A percentile compares a stretch with the other conserved stretches of the same genome.
Conservation (phyloP, 2,113 vertebrate species). For the Pyrgilauda ruficollis region DNA sequence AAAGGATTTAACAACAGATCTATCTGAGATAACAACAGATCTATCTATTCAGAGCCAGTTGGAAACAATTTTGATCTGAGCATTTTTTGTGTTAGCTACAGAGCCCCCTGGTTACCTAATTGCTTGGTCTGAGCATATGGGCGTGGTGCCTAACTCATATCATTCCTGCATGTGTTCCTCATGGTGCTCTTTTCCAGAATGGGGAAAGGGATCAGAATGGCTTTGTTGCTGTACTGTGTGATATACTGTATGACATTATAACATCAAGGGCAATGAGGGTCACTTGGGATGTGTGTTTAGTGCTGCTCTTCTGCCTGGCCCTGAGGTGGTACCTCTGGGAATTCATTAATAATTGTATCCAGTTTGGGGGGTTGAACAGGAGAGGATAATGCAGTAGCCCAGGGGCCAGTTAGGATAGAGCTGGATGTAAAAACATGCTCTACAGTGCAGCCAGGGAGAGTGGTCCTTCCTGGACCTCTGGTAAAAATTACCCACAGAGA, state of each 20-base stretch:
- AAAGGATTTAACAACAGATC: not conserved
- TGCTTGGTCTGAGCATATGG: not conserved
- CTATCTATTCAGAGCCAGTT: fast-evolving
- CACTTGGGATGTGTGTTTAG: not conserved
- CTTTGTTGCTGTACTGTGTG: not conserved
- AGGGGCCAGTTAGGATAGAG: not conserved
- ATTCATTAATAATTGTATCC: not conserved
- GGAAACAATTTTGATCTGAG: not conserved
- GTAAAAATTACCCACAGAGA: not conserved
- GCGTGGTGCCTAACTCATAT: not conserved
- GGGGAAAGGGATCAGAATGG: not conserved
- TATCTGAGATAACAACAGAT: not conserved
- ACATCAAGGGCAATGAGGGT: not conserved
- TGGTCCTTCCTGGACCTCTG: not conserved
- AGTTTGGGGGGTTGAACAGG: not conserved
- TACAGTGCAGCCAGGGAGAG: not conserved
- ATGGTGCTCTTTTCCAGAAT: fast-evolving
- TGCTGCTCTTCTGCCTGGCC: not conserved
- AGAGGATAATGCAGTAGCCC: not conserved
- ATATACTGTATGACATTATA: not conserved
- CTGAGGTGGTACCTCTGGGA: not conserved
- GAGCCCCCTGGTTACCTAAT: not conserved
- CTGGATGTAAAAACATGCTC: not conserved
- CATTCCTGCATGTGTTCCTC: not conserved
- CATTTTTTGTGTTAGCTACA: not conserved